Conservation (phyloP, 1,140 invertebrate species). For the Hyphantria cunea region DNA sequence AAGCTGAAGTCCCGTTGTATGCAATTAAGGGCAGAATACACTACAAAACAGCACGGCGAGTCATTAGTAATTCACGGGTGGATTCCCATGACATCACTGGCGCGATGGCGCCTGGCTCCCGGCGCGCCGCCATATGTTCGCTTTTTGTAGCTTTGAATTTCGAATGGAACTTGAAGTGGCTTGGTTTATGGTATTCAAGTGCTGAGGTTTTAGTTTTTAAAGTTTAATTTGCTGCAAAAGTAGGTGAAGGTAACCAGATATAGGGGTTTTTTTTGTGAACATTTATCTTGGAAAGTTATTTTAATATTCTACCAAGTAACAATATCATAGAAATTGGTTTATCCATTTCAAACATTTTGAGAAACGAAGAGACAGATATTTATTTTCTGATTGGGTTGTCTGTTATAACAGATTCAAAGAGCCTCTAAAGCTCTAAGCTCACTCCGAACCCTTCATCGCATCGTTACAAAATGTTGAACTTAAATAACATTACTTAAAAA, state of each 20-base stretch:
- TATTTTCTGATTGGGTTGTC: no score
- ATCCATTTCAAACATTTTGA: no score
- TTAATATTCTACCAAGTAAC: no score
- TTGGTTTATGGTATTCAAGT: background rate
- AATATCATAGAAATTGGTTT: no score
- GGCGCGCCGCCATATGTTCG: constrained; percentile 32
- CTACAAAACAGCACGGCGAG: constrained; percentile 13
- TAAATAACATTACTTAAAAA: no score
- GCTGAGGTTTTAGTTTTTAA: constrained; percentile 2
- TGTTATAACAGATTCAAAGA: no score
- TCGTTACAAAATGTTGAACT: no score
- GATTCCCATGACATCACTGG: constrained; percentile 36
- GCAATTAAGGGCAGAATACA: constrained; percentile 21
- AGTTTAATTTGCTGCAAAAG: background rate
- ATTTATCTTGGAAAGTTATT: no score
- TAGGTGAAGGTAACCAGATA: background rate
- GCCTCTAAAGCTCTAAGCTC: no score
- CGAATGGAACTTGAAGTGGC: background rate
- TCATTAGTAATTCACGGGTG: constrained; percentile 37
- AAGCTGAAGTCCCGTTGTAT: constrained; percentile 5
- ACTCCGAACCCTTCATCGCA: no score
- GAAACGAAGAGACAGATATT: no score
- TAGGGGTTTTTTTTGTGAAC: background rate
- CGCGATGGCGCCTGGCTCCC: constrained; percentile 22
- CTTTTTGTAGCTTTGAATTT: constrained; percentile 19